Base-by-base conservation (phyloP, 2,888 invertebrate species). In the Chaetogeoica ovagalla region DNA sequence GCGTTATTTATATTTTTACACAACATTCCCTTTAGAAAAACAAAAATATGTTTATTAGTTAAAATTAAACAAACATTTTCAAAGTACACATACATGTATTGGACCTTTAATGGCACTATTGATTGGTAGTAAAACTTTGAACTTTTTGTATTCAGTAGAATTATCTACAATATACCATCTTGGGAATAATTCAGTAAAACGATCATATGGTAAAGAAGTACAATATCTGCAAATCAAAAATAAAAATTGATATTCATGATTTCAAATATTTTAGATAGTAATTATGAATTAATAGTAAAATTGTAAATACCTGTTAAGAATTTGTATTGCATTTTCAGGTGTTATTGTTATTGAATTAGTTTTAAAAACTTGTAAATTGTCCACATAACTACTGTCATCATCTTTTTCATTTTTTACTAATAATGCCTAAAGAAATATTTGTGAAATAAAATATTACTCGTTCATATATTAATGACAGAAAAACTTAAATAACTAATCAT, bases 31-130 rank as follows among this genome's bases (percentile, higher is more conserved):
- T 77, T 11, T 48, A 13, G 3, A 48, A 11, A 68, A 48, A 48
- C 7, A 17, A 60, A 37, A 17, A 60, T 21, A 69, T 13, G 55
- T 55, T 62, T 9, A n/a, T 57, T 11, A 57, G 43, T 65, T 55
- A 48, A 0, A 30, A 7, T 55, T 62, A 62, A 62, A 65, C 52
- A 30, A 60, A 52, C 19, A 81, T 37, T 75, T n/a, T 17, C 4
- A 43, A 59, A 15, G 57, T 59, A 8, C 59, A 43, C 15, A 85
- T 87, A 95, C 95, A 87, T 87, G 84, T 65, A 96, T 90, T 1
- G 89, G 86, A 13, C 91, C 89, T 84, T 91, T 91, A 63, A 96
- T 84, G 0, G 93, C 91, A n/a, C 94, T 94, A 83, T 92, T 90
- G 6, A 92, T 89, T 0, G 98, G 98, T 85, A 97, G 86, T 76